Evolutionary conservation across 2,888 invertebrate species (phyloP).

Genomic region (Pollenia labialis): DNA sequence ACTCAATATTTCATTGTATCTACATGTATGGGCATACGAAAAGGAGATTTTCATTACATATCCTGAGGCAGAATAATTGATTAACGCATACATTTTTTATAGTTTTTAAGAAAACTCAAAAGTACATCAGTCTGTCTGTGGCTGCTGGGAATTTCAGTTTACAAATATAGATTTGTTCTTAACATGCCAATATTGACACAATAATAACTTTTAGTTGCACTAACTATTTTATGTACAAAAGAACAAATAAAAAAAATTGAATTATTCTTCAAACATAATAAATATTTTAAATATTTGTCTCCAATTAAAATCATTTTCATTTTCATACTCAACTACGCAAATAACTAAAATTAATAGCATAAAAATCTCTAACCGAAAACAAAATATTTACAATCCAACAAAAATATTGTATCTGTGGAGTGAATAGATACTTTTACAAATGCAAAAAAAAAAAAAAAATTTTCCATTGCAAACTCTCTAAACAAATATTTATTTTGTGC

Average conservation of each 20-base stretch:
- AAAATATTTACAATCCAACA: slow-evolving; percentile 14
- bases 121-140: not conserved
- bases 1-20: slow-evolving; percentile 28
- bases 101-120: slow-evolving; percentile 9
- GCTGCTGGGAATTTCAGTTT: not conserved
- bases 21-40: not conserved
- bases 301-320: slow-evolving; percentile 30
- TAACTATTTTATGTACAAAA: too few relatives aligned
- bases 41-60: slow-evolving; percentile 8
- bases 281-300: slow-evolving; percentile 26
- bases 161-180: not conserved
- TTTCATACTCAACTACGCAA: too few relatives aligned
- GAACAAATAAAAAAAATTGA: not conserved
- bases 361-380: slow-evolving; percentile 15
- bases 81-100: slow-evolving; percentile 49
- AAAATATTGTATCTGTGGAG: not conserved
- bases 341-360: not conserved
- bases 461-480: slow-evolving; percentile 29
- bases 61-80: slow-evolving; percentile 25
- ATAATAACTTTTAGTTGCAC: too few relatives aligned
- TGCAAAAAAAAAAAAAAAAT: not conserved
- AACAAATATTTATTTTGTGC: slow-evolving; percentile 32
- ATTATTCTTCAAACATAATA: not conserved
- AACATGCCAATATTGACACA: not conserved
- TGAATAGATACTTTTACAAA: not conserved